Conservation (phyloP, 2,888 invertebrate species). For the Liodrosophila aerea region DNA sequence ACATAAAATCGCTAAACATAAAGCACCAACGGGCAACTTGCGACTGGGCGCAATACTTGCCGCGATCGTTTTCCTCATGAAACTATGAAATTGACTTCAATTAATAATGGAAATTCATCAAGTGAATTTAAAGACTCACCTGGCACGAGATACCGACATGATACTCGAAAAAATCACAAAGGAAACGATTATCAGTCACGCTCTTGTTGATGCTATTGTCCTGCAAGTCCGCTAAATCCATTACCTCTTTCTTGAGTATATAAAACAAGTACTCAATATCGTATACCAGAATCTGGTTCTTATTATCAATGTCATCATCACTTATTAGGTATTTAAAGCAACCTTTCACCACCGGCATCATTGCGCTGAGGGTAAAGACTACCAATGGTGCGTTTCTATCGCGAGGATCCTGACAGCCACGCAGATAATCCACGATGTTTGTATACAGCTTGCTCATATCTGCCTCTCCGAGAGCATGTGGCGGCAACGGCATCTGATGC, state of each 20-base stretch:
- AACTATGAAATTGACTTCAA: conserved; percentile 68
- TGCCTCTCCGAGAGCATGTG: conserved; percentile 79
- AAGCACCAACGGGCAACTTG: conserved; percentile 82
- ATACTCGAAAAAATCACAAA: conserved; percentile 77
- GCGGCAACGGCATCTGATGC: conserved; percentile 83
- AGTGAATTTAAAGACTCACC: conserved; percentile 51
- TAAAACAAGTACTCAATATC: conserved; percentile 78
- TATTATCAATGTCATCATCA: conserved; percentile 36
- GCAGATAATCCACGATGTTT: conserved; percentile 82
- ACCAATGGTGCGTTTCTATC: conserved; percentile 75
- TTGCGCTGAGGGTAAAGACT: conserved; percentile 81
- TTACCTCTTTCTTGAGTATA: conserved; percentile 73
- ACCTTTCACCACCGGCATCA: conserved; percentile 76
- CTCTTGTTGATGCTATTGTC: conserved; percentile 53
- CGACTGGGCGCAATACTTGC: conserved; percentile 82
- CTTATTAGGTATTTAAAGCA: conserved; percentile 76
- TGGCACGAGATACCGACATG: conserved; percentile 79
- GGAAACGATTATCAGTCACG: conserved; percentile 72
- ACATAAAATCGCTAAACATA: conserved; percentile 83
- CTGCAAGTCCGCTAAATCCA: conserved; percentile 63
- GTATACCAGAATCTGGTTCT: conserved; percentile 65
- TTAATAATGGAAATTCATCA: background rate
- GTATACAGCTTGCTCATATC: conserved; percentile 79
- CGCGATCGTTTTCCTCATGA: conserved; percentile 80
- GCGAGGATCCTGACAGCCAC: conserved; percentile 16